Evolutionary conservation across 2,113 vertebrate species (phyloP).

Genomic region (Lepus europaeus): DNA sequence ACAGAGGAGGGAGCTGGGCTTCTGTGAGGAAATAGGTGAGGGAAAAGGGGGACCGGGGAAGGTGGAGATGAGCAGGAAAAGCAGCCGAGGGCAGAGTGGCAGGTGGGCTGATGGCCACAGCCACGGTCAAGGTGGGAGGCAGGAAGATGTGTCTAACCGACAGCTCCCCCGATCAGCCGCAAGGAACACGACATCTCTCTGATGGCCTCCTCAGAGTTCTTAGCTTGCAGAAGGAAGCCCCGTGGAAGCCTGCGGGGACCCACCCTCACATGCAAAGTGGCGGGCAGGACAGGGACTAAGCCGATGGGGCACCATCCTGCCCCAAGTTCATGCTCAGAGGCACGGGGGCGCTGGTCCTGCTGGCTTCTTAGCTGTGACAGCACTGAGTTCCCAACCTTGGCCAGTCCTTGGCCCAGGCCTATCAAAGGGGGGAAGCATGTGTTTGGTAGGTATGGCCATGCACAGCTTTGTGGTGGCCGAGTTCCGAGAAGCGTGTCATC

Average conservation of each 20-base stretch:
- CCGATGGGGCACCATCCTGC: background rate
- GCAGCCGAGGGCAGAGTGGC: no score
- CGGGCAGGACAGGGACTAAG: background rate
- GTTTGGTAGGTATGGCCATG: background rate
- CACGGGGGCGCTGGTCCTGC: rapidly evolving
- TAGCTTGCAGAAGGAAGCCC: no score
- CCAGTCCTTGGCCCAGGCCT: background rate
- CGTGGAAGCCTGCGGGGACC: background rate
- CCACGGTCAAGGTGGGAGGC: background rate
- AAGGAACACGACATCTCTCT: background rate
- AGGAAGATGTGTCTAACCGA: rapidly evolving
- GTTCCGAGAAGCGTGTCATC: no score
- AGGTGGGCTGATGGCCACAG: background rate
- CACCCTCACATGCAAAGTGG: background rate
- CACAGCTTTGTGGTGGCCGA: no score
- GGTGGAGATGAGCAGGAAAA: background rate
- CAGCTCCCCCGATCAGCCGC: background rate
- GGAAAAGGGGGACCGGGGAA: background rate
- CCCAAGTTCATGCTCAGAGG: background rate
- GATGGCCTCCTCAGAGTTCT: background rate
- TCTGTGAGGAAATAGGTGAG: background rate
- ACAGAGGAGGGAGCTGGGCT: background rate
- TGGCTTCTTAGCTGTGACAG: background rate
- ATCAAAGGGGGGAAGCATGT: background rate
- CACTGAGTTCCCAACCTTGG: background rate